Evolutionary conservation across 2,888 invertebrate genomes (phyloP).

Genomic region (Clunio marinus): DNA sequence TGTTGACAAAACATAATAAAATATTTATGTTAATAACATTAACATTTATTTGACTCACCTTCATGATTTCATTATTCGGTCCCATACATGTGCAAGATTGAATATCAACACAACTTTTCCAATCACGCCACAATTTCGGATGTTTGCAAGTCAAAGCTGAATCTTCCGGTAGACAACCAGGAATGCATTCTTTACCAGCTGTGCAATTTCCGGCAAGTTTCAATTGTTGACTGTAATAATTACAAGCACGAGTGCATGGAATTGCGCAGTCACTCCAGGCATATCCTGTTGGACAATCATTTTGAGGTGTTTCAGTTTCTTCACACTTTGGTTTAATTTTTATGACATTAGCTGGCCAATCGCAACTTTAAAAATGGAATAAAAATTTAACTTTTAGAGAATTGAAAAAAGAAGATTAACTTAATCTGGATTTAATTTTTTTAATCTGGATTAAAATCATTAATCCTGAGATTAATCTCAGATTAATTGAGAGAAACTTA

Average conservation of each 20-base stretch:
- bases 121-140: slow-evolving; percentile 64
- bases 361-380: too few species aligned
- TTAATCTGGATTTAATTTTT: too few species aligned
- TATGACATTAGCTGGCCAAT: slow-evolving; percentile 59
- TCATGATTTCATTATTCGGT: slow-evolving; percentile 59
- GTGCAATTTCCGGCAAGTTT: slow-evolving; percentile 51
- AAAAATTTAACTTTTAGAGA: too few species aligned
- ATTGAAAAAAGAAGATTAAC: too few species aligned
- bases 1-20: slow-evolving; percentile 46
- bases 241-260: slow-evolving; percentile 66
- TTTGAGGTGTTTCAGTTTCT: slow-evolving; percentile 34
- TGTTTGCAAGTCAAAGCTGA: slow-evolving; percentile 51
- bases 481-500: too few species aligned
- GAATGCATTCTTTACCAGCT: slow-evolving; percentile 21
- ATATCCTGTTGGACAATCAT: slow-evolving; percentile 22
- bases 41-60: too few species aligned
- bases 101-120: slow-evolving; percentile 64
- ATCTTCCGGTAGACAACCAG: slow-evolving; percentile 41
- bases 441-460: too few species aligned
- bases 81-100: slow-evolving; percentile 74
- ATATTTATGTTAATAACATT: not conserved
- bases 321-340: slow-evolving; percentile 60
- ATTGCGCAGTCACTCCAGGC: slow-evolving; percentile 59
- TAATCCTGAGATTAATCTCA: too few species aligned
- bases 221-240: slow-evolving; percentile 57